Evolutionary conservation across 2,797 vertebrate species (phyloP), one percentile per base, ranked within the genome.

Genomic region (Gymnopithys bicolor): DNA sequence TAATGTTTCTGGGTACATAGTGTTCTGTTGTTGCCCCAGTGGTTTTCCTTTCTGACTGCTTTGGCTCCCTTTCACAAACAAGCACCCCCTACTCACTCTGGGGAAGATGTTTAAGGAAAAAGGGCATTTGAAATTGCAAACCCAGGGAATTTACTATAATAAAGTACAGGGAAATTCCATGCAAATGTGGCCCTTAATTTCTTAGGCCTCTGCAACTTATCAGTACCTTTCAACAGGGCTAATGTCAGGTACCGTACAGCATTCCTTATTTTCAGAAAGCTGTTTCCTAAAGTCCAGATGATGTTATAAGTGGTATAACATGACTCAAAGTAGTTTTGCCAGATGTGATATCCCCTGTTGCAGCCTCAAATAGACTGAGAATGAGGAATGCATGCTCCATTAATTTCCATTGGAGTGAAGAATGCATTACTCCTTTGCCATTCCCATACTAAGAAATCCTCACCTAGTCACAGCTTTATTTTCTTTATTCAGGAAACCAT

Each of bases 311-410:
- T 87, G 74, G 87, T 89, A 64, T 90, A 86, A 93, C 91, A 71
- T 81, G 91, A 85, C 95, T 94, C 91, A 83, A 71, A 94, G 96
- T 91, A 94, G 96, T 97, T 96, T 95, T 94, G 91, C 97, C 96
- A 93, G 96, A 96, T 94, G 92, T 94, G 92, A 90, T 85, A 84
- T 95, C 97, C 90, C 60, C 91, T 67, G 91, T 88, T 93, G 94
- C 92, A 56, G 77, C 43, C 96, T 95, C 71, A 76, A 96, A 90
- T 92, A 95, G 97, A 89, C 96, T 95, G 84, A 88, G 62, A 91
- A 93, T 83, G 95, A 95, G 87, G 68, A 91, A 88, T 74, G 41
- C 83, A 79, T 19, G 84, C 83, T 94, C 97, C 95, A 75, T 95
- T 90, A 94, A 93, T 94, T 94, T 92, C 95, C 95, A 83, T 33